Base-by-base conservation (phyloP, 2,113 vertebrate genomes). In the Anas platyrhynchos region DNA sequence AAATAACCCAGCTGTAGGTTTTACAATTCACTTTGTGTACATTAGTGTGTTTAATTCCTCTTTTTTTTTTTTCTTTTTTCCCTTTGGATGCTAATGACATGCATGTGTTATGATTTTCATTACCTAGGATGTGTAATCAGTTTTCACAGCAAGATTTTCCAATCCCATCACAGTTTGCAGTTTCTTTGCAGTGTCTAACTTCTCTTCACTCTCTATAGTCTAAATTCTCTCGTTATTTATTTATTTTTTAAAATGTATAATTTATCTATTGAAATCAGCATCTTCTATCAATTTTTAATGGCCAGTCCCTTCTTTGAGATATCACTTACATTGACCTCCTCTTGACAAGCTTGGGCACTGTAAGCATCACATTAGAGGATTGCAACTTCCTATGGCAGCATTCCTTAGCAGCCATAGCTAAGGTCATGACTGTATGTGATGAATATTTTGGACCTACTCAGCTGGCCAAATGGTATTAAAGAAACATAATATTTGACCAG, bases 371-470 rank as follows among this genome's bases (percentile, higher is more conserved):
- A 13, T 84, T 74, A 34, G 13, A 46, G 76, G 82, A 89, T 10
- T 84, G 83, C 46, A 89, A 11, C 56, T 89, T 32, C 76, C 79
- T 41, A 1, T 61, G 91, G 91, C 93, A 48, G 46, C 20, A 48
- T 48, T 48, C 46, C 46, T 48, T 48, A 48, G 46, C 46, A 97
- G 82, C 88, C 92, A 75, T 61, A 8, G 88, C 90, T 95, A 88
- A 95, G 93, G 73, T 74, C 34, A 4, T 9, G 73, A 7, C 76
- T 81, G 2, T 58, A 31, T 25, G 54, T 62, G 46, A 55, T 63
- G 23, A 50, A 14, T 62, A 65, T 58, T 89, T 91, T 66, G 86
- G 79, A 93, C 75, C 78, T 71, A 12, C 76, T 86, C 69, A 94
- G 18, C 20, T 15, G 48, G 32, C 32, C 82, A 52, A 61, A 55